phyloP scores from a whole-genome alignment of 2,797 vertebrate genomes.

The Setipinna tenuifilis region DNA sequence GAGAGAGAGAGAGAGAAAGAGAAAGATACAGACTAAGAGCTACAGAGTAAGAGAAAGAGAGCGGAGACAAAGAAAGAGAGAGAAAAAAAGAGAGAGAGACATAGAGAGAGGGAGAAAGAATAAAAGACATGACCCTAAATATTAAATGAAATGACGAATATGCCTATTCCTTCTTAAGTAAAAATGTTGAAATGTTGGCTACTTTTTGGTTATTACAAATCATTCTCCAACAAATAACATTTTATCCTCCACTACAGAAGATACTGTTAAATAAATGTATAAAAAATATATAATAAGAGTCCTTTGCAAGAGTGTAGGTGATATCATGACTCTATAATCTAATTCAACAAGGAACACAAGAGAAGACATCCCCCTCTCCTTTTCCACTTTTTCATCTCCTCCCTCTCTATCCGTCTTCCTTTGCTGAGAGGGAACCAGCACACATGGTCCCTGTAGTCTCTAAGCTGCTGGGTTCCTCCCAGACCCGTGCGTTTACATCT shows the following conservation, averaged over 20 bases:
- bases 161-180: background rate
- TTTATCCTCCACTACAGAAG: background rate
- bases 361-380: constrained; percentile 26
- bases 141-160: constrained; percentile 26
- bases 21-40: too few species aligned
- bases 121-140: constrained; percentile 24
- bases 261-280: background rate
- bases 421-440: constrained; percentile 62
- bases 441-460: constrained; percentile 62
- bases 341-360: background rate
- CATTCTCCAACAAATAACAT: background rate
- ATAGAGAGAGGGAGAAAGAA: background rate
- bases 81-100: background rate
- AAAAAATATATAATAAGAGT: background rate
- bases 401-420: constrained; percentile 48
- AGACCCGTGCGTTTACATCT: constrained; percentile 60
- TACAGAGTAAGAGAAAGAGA: too few species aligned
- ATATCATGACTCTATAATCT: background rate
- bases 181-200: constrained; percentile 12
- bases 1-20: constrained; percentile 14
- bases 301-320: background rate
- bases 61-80: too few species aligned
- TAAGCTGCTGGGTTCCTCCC: constrained; percentile 57
- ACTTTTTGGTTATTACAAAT: background rate
- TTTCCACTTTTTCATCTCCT: constrained; percentile 38